Conservation (phyloP, 2,797 vertebrate species). For the Rhinatrema bivittatum region DNA sequence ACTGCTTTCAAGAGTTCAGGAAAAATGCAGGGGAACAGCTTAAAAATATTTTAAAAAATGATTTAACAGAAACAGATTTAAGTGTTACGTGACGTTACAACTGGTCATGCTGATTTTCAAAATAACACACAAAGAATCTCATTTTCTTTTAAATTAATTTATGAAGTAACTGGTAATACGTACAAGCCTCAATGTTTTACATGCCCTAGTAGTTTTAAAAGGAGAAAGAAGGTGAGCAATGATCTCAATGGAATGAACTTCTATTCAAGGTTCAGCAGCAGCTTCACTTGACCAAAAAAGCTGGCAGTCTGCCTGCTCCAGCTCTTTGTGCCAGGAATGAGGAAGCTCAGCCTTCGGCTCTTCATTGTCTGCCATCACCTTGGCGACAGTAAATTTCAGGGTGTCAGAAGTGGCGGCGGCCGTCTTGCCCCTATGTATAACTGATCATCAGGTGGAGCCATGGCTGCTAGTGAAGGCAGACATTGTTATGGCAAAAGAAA, state of each 20-base stretch:
- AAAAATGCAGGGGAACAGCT: too few relatives aligned
- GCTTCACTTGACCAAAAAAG: not conserved
- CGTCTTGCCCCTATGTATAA: not conserved
- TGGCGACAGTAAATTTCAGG: slow-evolving; percentile 6
- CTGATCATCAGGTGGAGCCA: not conserved
- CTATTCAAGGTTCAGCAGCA: not conserved
- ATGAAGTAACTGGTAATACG: too few relatives aligned
- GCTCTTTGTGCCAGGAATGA: not conserved
- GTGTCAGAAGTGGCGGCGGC: not conserved
- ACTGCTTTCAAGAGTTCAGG: too few relatives aligned
- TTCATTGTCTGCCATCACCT: not conserved
- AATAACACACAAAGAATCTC: too few relatives aligned
- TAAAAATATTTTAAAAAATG: too few relatives aligned
- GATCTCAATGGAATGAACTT: not conserved
- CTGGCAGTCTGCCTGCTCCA: not conserved
- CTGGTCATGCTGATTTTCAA: too few relatives aligned
- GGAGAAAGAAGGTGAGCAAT: not conserved
- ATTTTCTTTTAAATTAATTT: too few relatives aligned
- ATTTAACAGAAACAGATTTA: too few relatives aligned
- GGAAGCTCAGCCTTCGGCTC: accelerated
- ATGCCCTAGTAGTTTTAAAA: too few relatives aligned
- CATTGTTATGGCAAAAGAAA: not conserved
- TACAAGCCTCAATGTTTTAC: too few relatives aligned
- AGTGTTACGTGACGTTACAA: too few relatives aligned
- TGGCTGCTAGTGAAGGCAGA: not conserved